A percentile compares a stretch with the other conserved stretches of the same genome.
Conservation (phyloP, 2,113 vertebrate species). For the Psephotus haematonotus region DNA sequence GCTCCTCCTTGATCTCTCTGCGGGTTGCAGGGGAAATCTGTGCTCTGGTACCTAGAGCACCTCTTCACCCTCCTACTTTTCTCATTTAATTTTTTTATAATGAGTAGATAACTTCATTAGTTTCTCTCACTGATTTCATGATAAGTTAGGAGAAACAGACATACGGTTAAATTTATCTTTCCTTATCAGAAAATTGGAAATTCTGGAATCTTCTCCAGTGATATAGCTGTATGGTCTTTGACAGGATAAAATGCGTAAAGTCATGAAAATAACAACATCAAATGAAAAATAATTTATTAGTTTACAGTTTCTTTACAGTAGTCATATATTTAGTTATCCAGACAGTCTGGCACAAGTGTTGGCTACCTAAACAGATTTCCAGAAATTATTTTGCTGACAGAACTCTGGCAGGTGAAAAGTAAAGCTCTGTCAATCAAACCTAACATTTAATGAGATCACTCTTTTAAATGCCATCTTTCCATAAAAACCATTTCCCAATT, state of each 20-base stretch:
- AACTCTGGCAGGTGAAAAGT: neutral
- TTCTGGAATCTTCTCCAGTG: neutral
- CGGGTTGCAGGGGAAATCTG: neutral
- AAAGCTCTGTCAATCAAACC: neutral
- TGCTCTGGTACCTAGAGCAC: rapidly evolving
- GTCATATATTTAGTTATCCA: neutral
- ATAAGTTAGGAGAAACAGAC: neutral
- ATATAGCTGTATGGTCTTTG: neutral
- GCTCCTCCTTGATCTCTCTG: neutral
- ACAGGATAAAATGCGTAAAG: neutral
- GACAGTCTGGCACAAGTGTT: neutral
- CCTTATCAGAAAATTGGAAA: neutral
- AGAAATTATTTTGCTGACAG: neutral
- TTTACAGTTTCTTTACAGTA: neutral
- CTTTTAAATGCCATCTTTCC: neutral
- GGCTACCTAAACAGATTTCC: neutral
- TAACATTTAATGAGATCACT: neutral
- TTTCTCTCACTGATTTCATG: neutral
- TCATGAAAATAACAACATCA: neutral
- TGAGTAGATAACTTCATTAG: neutral
- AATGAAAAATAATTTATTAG: neutral
- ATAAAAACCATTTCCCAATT: neutral
- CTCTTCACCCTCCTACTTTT: neutral
- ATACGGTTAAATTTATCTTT: neutral
- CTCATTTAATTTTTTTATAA: neutral